Evolutionary conservation across 2,797 vertebrate species (phyloP).

Genomic region (Intellagama lesueurii): DNA sequence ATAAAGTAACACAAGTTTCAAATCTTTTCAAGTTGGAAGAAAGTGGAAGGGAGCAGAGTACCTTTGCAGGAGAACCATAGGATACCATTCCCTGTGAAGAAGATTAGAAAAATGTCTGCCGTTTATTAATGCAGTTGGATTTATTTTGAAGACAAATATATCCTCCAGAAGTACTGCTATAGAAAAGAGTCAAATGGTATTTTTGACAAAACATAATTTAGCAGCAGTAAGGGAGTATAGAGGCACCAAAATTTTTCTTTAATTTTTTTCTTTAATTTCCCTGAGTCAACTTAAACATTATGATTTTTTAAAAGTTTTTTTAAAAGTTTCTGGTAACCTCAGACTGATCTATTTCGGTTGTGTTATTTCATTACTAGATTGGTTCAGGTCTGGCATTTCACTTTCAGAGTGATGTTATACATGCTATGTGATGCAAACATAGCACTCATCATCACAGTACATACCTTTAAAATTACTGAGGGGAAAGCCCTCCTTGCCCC

Average conservation of each 20-base stretch:
- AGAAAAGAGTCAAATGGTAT: not conserved
- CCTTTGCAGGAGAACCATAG: constrained; percentile 31
- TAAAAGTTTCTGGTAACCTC: constrained; percentile 29
- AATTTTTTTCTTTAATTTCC: not conserved
- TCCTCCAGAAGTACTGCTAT: constrained; percentile 36
- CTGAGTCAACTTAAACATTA: not conserved
- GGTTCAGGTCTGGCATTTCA: too few species aligned
- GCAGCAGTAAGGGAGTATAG: constrained; percentile 14
- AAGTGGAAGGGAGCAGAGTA: constrained; percentile 25
- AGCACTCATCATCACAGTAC: too few species aligned
- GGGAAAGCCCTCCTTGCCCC: not conserved
- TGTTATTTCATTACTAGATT: not conserved
- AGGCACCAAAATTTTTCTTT: not conserved
- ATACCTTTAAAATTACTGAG: too few species aligned
- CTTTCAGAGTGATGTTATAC: too few species aligned
- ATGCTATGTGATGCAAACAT: too few species aligned
- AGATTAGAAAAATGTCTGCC: constrained; percentile 34
- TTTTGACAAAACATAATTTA: constrained; percentile 12
- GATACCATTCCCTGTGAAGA: constrained; percentile 47
- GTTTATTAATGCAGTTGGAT: constrained; percentile 31
- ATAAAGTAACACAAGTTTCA: constrained; percentile 17
- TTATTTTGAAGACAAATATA: constrained; percentile 36
- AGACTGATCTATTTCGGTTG: not conserved
- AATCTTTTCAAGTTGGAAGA: constrained; percentile 26
- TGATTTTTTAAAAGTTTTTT: constrained; percentile 32